Base-by-base conservation (phyloP, 92 coral and sea anemone species). In the Galaxea fascicularis region DNA sequence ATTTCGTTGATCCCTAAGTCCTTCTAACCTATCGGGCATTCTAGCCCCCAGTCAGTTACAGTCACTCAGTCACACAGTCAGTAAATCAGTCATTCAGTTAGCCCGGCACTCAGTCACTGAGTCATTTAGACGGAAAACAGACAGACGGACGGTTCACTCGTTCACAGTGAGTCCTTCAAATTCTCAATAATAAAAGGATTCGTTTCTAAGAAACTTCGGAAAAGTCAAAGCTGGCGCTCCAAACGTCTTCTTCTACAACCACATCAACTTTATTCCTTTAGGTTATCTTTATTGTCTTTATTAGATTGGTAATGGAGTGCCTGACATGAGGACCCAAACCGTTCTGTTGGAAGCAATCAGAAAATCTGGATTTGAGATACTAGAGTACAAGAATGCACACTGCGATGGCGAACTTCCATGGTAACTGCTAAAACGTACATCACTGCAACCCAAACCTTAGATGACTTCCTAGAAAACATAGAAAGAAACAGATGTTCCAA, bases 351-450 rank as follows among this genome's bases (percentile, higher is more conserved):
- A 74, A 11, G 78, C 78, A 52, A 51, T 52, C 44, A 28, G 78
- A 20, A 74, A 18, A 54, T 74, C 78, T 17, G 78, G 78, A 53
- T 21, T 74, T 24, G 78, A 74, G 47, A 74, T 74, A 27, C 8
- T 74, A 52, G 78, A 74, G 78, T 53, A 74, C 64, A 53, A 53
- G 10, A 74, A 74, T 74, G 78, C 78, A 10, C 65, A 74, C 9
- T 53, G 78, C 24, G 78, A 74, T 74, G 78, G 78, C 16, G 9
- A 74, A n/a, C 78, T 74, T 74, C 78, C 78, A 53, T 74, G 78
- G 78, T 74, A 29, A 53, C 46, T 18, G 17, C 53, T 41, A 10
- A 20, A 29, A 6, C 41, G 0, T 28, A 3, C 30, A 4, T 49
- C 2, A 49, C 10, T 11, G 56, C 54, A 49, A 3, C 10, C 17